Base-by-base conservation (phyloP, 2,888 invertebrate species). In the Fragum fragum region DNA sequence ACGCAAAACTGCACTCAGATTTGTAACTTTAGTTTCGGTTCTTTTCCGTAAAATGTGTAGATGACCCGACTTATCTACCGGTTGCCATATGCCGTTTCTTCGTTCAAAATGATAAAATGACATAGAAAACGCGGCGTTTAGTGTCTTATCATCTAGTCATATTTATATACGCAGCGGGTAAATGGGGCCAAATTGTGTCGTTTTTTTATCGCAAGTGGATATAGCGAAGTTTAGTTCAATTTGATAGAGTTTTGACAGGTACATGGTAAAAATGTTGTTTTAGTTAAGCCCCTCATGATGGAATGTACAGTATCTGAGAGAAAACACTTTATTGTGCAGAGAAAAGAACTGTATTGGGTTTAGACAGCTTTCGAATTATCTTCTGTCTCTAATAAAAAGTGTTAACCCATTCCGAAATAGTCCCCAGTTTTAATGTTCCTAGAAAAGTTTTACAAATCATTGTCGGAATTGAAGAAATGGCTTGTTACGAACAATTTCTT, bases 161-260 rank as follows among this genome's bases (percentile, higher is more conserved):
- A 76, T 80, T 81, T 76, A 69, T 68, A 23, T 59, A 55, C 77
- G 18, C 84, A 75, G 84, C 81, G 70, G 74, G 83, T 76, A 79
- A 81, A 81, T 75, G 68, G 75, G 73, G 74, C 47, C 18, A 71
- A 74, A 68, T 73, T 78, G 72, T 81, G 83, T 83, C 79, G 73
- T 75, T 72, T 73, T 72, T 73, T 73, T 63, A 55, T 71, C 73
- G 26, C 16, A 16, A 23, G 29, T 63, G 73, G 36, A 73, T 73
- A 61, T 47, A 47, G 53, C 73, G 52, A 21, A 26, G n/a, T 36
- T 63, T 47, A 36, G 26, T 53, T 66, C 47, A 42, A 63, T 52
- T 28, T 73, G 83, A 79, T 79, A 77, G 36, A 52, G 63, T 69
- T 57, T 70, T 83, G 83, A 83, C 83, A 83, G 83, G 71, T 79